phyloP scores from a whole-genome alignment of 2,888 invertebrate genomes.

The Lasioglossum calceatum region DNA sequence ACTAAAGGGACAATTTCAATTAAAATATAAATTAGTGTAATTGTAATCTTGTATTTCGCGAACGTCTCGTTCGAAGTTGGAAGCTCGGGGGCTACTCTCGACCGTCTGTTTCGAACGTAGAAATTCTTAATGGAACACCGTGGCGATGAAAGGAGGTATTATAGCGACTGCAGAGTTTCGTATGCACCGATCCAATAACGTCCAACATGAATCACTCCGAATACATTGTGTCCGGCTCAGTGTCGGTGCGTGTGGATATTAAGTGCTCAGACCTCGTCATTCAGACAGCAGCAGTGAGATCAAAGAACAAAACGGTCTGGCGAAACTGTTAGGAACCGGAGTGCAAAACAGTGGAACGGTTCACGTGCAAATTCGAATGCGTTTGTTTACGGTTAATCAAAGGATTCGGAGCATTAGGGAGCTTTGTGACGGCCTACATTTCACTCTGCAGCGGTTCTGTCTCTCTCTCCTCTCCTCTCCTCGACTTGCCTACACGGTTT shows the following conservation, averaged over 20 bases:
- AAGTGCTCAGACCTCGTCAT: neutral
- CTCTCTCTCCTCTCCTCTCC: neutral
- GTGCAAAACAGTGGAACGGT: neutral
- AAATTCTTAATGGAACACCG: neutral
- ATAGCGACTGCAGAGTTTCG: neutral
- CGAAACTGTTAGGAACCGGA: constrained; percentile 31
- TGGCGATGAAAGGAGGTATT: neutral
- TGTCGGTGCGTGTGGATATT: neutral
- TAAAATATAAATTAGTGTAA: too few species aligned
- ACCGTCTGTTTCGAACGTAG: neutral
- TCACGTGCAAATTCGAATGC: constrained; percentile 14
- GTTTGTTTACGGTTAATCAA: constrained; percentile 15
- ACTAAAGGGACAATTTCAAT: too few species aligned
- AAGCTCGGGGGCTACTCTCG: neutral
- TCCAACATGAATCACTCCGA: neutral
- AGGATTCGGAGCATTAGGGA: constrained; percentile 16
- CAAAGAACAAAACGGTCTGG: constrained; percentile 39
- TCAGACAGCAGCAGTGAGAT: constrained; percentile 19
- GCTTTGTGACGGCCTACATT: constrained; percentile 53
- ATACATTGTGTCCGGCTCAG: neutral
- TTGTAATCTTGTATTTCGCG: neutral
- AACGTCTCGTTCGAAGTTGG: neutral
- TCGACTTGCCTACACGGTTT: constrained; percentile 41
- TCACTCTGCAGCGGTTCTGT: constrained; percentile 29
- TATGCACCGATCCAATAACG: neutral